Evolutionary conservation across 2,797 vertebrate species (phyloP), one percentile per base, ranked within the genome.

Genomic region (Lophotriccus pileatus): DNA sequence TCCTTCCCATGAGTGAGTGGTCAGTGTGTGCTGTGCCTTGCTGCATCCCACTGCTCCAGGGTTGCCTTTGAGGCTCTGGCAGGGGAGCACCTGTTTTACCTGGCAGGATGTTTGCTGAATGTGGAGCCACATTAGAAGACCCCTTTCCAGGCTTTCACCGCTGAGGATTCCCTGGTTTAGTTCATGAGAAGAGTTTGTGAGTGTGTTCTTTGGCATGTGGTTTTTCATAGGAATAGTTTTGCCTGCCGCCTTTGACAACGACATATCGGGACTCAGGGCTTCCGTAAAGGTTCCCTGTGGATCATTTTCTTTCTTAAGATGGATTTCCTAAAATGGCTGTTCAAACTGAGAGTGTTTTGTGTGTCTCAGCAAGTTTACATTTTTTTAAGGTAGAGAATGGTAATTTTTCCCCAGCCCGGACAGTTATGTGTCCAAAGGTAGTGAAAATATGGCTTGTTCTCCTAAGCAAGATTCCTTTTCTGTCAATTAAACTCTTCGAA

Each of bases 51-150:
- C 19, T 76, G 50, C 78, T 49, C 32, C 14, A 0, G 34, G 0
- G 5, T 7, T 50, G 41, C 11, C 19, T 12, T 34, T 27, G 64
- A 59, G 32, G 32, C 36, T 69, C n/a, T 36, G 74, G 37, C 46
- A 32, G 52, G 24, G 52, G 10, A 39, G 39, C 39, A 14, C 39
- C 39, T 39, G 7, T 41, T 64, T 52, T 53, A 25, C 34, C 49
- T 28, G 27, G 12, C 64, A 80, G 64, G 43, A 43, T 28, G 56
- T 23, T 20, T n/a, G 60, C n/a, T 85, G 66, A 41, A 19, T 3
- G 0, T 1, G 24, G 13, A 44, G 27, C 49, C 5, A 4, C 7
- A 0, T 28, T 13, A 49, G 47, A 43, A 67, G 70, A 47, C 7
- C 6, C 55, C 74, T 78, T 89, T 46, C 24, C 36, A 14, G 5